These are phyloP conservation scores for Mactra quadrangularis DNA, from an alignment of 1,140 invertebrate species.

Conservation along the genomic window DNA sequence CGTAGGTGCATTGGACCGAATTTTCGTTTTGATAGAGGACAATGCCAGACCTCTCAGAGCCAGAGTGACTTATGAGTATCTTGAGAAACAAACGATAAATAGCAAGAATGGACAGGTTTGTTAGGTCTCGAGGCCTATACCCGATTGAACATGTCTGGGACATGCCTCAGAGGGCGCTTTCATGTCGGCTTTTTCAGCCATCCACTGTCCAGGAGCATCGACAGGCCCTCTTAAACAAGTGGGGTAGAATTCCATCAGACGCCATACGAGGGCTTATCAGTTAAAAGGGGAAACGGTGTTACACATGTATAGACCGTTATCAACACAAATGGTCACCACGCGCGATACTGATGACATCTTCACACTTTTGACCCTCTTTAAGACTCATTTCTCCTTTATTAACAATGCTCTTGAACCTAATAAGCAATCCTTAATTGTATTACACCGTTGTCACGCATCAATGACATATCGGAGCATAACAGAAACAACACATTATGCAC, in stretches of 20 bases:
- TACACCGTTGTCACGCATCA: no score
- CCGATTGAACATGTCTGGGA: neutral
- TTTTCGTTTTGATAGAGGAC: neutral
- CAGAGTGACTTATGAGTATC: neutral
- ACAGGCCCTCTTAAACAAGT: neutral
- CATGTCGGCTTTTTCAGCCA: neutral
- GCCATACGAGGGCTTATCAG: neutral
- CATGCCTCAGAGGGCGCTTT: neutral
- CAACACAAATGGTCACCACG: constrained; percentile 1
- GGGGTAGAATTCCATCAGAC: neutral
- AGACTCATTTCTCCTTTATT: neutral
- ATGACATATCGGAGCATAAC: no score
- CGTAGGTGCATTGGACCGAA: neutral
- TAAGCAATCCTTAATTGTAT: no score
- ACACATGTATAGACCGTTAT: neutral
- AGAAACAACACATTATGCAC: no score
- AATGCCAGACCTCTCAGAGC: constrained; percentile 18
- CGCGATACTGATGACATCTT: neutral
- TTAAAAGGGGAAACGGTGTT: neutral
- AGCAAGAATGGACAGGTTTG: neutral
- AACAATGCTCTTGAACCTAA: no score
- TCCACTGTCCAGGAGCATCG: neutral
- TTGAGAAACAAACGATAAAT: neutral
- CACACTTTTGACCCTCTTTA: neutral
- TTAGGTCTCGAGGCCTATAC: neutral